Evolutionary conservation across 2,113 vertebrate species (phyloP), one percentile per base, ranked within the genome.

Genomic region (Oncorhynchus masou): DNA sequence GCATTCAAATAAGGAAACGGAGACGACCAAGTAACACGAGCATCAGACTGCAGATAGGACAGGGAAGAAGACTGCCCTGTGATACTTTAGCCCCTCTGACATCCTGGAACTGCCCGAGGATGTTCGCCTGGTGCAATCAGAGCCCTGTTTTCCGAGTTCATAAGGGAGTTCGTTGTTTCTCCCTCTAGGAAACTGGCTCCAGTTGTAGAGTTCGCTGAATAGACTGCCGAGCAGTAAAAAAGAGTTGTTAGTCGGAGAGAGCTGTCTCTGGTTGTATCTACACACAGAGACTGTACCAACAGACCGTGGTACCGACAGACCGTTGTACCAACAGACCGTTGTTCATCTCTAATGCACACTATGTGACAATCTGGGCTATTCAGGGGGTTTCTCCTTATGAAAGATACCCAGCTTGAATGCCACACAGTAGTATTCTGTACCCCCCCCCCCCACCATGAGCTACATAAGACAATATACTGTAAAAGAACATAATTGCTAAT

Each of bases 311-410:
- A 51, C 11, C 49, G 15, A 51, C 12, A 86, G 82, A 71, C 13
- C 31, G 8, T 9, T 51, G 15, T 4, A 16, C 11, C 49, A 51
- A 16, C 12, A 86, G 82, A 71, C 13, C 31, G 68, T 76, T 62
- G 84, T 90, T 88, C 82, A 87, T 59, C 4, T 1, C 70, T 75
- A 81, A 88, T 87, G 86, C 84, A 83, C 86, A 87, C 84, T 85
- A 82, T 84, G 57, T 84, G 83, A 24, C 67, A 81, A 77, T 79
- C 82, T 79, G 67, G 70, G 62, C 48, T 65, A 66, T 67, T 6
- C 3, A 22, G 31, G n/a, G 22, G 49, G 66, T 60, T 20, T 65
- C 68, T 4, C 60, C 34, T 73, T 45, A 64, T 8, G 4, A 70
- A 66, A 74, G 64, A 39, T 68, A 68, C 5, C 59, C 51, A 57